Conservation (phyloP, 2,888 invertebrate genomes). For the Diadromus collaris region DNA sequence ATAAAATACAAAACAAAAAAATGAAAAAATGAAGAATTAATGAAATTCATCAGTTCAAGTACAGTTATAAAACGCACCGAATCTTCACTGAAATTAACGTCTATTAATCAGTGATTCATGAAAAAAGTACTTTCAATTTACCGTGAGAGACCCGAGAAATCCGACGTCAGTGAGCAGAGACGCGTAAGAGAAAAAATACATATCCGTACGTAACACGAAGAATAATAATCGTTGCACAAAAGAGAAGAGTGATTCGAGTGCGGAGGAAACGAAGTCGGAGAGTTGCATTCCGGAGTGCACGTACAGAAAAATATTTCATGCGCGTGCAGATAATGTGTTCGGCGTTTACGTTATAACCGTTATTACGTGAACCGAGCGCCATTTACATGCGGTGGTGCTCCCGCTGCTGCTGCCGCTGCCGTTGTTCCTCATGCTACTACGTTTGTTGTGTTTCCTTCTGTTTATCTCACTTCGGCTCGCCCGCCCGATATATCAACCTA, state of each 20-base stretch:
- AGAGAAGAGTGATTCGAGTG: slow-evolving; percentile 17
- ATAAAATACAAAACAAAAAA: no score
- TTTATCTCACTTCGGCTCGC: slow-evolving; percentile 40
- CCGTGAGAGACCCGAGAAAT: slow-evolving; percentile 23
- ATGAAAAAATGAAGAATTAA: no score
- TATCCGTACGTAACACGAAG: slow-evolving; percentile 10
- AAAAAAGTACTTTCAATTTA: not conserved
- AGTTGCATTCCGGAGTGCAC: slow-evolving; percentile 29
- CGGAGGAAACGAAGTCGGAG: slow-evolving; percentile 23
- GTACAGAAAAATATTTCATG: slow-evolving; percentile 66
- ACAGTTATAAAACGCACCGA: not conserved
- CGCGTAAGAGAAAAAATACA: not conserved
- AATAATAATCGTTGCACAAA: slow-evolving; percentile 11
- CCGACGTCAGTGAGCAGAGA: not conserved
- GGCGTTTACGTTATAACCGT: slow-evolving; percentile 71
- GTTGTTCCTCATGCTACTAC: slow-evolving; percentile 53
- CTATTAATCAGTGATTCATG: not conserved
- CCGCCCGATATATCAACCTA: slow-evolving; percentile 28
- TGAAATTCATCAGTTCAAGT: no score
- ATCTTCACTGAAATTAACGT: not conserved
- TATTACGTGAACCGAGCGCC: slow-evolving; percentile 71
- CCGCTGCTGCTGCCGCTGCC: slow-evolving; percentile 60
- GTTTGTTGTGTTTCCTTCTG: slow-evolving; percentile 40
- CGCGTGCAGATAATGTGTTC: slow-evolving; percentile 78
- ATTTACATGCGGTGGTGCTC: slow-evolving; percentile 65